Evolutionary conservation across 1,140 invertebrate genomes (phyloP), one percentile per base, ranked within the genome.

Genomic region (Drosophila grimshawi): DNA sequence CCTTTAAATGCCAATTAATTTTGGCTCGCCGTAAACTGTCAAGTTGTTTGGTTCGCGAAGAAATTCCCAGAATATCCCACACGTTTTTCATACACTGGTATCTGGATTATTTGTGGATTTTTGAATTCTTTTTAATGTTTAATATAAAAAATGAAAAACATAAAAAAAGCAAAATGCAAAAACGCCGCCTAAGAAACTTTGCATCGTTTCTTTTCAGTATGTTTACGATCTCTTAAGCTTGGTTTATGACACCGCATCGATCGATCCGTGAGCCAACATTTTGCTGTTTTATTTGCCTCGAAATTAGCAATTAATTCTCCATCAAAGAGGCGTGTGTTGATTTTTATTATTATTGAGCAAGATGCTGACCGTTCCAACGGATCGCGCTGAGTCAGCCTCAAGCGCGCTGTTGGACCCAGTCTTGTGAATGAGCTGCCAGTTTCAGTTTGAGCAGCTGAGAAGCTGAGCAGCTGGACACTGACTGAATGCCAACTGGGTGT

Each of bases 1-100:
- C 76, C 69, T 80, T 79, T 82, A 86, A 86, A 88, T 88, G 76
- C 76, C 82, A 86, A 86, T 86, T 86, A 88, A 86, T 86, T 86
- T 88, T 37, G 53, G 65, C n/a, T 55, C 55, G 56, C 39, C 46
- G 64, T 64, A 65, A 86, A 88, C 82, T 86, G 82, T 86, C 82
- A 86, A 69, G 37, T 59, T 63, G 59, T 73, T 67, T 29, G 27
- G 29, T 49, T 69, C n/a, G 35, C n/a, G 10, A 32, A 37, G 33
- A 49, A 85, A 80, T 86, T 86, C 82, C 65, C 52, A 73, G 82
- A 86, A 86, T 83, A 78, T 65, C 11, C 55, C 46, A 66, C 52
- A 57, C 61, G 52, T 62, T 65, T 46, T 67, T 52, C 10, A 7
- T n/a, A 32, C 43, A 32, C 66, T 66, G 62, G 48, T 61, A 60